These are phyloP conservation scores for Anguilla anguilla DNA, from an alignment of 2,797 vertebrate species.

Conservation along the genomic window DNA sequence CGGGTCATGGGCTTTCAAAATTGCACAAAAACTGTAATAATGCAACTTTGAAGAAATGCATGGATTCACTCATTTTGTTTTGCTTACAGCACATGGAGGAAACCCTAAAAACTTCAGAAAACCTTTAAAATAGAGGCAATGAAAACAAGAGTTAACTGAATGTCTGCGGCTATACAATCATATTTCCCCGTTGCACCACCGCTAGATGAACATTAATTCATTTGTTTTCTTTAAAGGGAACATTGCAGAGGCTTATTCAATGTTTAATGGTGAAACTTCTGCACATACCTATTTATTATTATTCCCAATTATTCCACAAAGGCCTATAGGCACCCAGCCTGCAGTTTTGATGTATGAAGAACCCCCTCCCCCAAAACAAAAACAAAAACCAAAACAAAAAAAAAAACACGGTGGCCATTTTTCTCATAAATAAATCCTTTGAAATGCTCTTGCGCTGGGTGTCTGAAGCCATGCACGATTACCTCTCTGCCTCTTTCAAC, in stretches of 20 bases:
- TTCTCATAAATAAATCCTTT: background rate
- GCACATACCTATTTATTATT: background rate
- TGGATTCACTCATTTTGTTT: background rate
- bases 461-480: background rate
- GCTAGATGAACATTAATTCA: background rate
- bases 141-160: background rate
- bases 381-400: too few species aligned
- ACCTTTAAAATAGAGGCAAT: background rate
- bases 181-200: background rate
- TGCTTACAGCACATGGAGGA: background rate
- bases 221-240: background rate
- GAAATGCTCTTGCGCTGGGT: background rate
- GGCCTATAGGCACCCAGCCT: background rate
- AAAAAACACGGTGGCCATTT: background rate
- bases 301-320: background rate
- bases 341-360: background rate
- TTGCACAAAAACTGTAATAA: background rate
- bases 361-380: background rate
- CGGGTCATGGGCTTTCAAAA: background rate
- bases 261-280: background rate
- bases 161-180: background rate
- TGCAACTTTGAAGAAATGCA: background rate
- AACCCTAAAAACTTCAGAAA: background rate
- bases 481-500: background rate
- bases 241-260: background rate